A percentile compares a stretch with the other conserved stretches of the same genome.
Evolutionary conservation across 2,797 vertebrate genomes (phyloP).

Genomic region (Sebastes matsubarae): DNA sequence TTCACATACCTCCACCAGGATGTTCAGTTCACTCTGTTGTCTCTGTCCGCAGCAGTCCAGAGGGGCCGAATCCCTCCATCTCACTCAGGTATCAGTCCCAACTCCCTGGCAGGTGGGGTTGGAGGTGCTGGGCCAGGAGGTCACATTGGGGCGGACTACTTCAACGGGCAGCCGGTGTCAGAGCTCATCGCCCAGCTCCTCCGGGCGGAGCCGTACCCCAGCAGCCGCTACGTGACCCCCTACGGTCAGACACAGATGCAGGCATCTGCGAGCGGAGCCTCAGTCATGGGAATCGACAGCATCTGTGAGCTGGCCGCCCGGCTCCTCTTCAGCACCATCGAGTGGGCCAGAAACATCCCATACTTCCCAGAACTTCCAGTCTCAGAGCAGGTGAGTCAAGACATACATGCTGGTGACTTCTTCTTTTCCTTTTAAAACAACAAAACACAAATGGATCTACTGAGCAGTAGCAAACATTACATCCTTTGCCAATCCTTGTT

Average conservation of each 20-base stretch:
- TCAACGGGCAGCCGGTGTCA: slow-evolving; percentile 91
- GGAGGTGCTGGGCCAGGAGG: slow-evolving; percentile 61
- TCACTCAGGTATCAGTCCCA: slow-evolving; percentile 88
- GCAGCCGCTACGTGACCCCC: slow-evolving; percentile 87
- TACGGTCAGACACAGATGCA: slow-evolving; percentile 82
- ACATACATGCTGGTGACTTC: neutral
- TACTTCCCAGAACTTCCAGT: slow-evolving; percentile 94
- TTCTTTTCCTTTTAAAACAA: neutral
- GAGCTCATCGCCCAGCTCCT: slow-evolving; percentile 95
- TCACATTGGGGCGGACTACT: slow-evolving; percentile 84
- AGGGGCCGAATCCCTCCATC: slow-evolving; percentile 90
- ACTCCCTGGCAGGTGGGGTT: slow-evolving; percentile 75
- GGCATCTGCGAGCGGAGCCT: slow-evolving; percentile 75
- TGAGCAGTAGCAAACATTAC: neutral
- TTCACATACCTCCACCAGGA: neutral
- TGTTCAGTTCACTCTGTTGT: neutral
- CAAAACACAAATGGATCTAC: neutral
- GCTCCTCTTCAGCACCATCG: slow-evolving; percentile 96
- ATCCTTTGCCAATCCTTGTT: neutral
- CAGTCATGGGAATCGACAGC: slow-evolving; percentile 96
- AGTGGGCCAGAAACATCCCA: slow-evolving; percentile 96
- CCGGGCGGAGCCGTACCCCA: slow-evolving; percentile 93
- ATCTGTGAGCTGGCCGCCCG: slow-evolving; percentile 97
- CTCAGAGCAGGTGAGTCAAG: slow-evolving; percentile 85
- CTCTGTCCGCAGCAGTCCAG: slow-evolving; percentile 85